Percentiles rank a stretch among this genome's conserved stretches.
Evolutionary conservation across 2,797 vertebrate genomes (phyloP).

Genomic region (Cephalopachus bancanus): DNA sequence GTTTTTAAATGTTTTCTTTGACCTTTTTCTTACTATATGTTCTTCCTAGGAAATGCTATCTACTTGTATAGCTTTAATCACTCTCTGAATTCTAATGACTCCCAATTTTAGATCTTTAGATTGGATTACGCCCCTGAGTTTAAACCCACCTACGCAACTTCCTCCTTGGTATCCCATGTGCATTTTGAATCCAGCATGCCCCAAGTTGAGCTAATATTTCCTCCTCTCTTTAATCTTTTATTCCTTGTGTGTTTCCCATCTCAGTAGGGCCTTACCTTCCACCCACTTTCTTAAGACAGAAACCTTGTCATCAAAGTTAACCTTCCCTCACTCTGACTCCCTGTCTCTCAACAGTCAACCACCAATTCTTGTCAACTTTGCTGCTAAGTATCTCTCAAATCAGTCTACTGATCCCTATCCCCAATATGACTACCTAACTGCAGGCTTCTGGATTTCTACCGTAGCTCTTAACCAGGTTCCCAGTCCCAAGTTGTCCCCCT

Average conservation of each 20-base stretch:
- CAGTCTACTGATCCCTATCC: background rate
- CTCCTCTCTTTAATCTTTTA: background rate
- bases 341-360: background rate
- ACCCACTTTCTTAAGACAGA: background rate
- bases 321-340: background rate
- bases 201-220: background rate
- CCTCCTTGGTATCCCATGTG: background rate
- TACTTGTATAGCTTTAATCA: conserved; percentile 1
- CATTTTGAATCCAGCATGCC: background rate
- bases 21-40: background rate
- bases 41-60: conserved; percentile 22
- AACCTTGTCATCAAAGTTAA: background rate
- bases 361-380: background rate
- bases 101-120: background rate
- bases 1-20: background rate
- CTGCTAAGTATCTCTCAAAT: background rate
- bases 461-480: background rate
- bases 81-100: conserved; percentile 14
- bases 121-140: background rate
- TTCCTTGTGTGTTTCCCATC: background rate
- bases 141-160: background rate
- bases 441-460: background rate
- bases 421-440: too few species aligned
- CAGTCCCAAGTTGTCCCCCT: background rate
- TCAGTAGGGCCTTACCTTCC: background rate